Percentiles rank a stretch among this genome's conserved stretches.
Conservation (phyloP, 2,888 invertebrate genomes). For the Zygogramma bicolorata region DNA sequence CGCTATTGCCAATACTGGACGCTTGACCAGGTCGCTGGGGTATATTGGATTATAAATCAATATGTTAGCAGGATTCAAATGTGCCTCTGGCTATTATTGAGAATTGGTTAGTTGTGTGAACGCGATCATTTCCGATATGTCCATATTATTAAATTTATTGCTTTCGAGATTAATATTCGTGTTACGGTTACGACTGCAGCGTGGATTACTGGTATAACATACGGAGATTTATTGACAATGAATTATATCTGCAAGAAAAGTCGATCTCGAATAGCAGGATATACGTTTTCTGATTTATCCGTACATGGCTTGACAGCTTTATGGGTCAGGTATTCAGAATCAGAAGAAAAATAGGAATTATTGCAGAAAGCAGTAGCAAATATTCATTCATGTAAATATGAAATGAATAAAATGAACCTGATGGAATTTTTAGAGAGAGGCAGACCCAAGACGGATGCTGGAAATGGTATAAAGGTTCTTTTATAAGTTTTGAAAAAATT, state of each 20-base stretch:
- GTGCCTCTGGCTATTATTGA: slow-evolving; percentile 29
- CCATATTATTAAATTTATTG: slow-evolving; percentile 34
- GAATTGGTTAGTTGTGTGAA: slow-evolving; percentile 39
- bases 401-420: too few relatives aligned
- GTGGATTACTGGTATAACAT: background rate
- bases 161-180: slow-evolving; percentile 28
- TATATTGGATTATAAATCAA: slow-evolving; percentile 34
- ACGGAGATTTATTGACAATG: background rate
- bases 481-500: too few relatives aligned
- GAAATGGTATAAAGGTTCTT: too few relatives aligned
- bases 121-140: slow-evolving; percentile 39
- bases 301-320: too few relatives aligned
- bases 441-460: too few relatives aligned
- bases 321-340: too few relatives aligned
- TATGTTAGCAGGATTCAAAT: slow-evolving; percentile 37
- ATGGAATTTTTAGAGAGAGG: too few relatives aligned
- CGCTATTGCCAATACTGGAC: slow-evolving; percentile 27
- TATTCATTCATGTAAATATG: too few relatives aligned
- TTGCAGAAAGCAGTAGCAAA: too few relatives aligned
- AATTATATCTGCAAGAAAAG: background rate
- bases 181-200: slow-evolving; percentile 2
- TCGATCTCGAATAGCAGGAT: background rate
- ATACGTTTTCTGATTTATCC: too few relatives aligned
- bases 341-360: too few relatives aligned
- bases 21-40: slow-evolving; percentile 22